Evolutionary conservation across 2,113 vertebrate genomes (phyloP).

Genomic region (Paradisaea rubra): DNA sequence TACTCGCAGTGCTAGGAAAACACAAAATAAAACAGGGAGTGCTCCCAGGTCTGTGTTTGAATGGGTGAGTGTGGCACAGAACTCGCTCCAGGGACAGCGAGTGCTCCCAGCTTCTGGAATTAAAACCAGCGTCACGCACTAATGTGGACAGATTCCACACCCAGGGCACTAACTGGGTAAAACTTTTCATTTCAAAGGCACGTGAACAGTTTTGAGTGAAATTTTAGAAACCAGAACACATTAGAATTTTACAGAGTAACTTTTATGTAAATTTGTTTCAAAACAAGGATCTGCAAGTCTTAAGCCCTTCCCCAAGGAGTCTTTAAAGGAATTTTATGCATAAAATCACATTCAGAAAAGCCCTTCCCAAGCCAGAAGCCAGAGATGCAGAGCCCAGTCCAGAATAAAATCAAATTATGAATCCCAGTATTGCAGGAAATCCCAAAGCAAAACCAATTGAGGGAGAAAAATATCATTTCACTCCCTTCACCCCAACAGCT

Average conservation of each 20-base stretch:
- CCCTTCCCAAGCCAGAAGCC: background rate
- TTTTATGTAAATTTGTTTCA: background rate
- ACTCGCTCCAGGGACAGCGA: background rate
- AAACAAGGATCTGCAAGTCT: background rate
- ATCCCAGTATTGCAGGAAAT: background rate
- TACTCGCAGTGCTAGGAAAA: accelerated
- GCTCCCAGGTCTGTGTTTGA: accelerated
- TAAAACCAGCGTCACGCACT: accelerated
- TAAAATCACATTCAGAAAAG: background rate
- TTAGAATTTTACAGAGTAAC: background rate
- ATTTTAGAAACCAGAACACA: background rate
- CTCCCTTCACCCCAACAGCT: accelerated
- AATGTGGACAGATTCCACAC: background rate
- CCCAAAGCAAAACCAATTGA: background rate
- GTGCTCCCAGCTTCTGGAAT: background rate
- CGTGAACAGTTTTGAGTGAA: background rate
- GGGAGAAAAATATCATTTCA: background rate
- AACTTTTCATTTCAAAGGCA: background rate
- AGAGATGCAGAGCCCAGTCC: background rate
- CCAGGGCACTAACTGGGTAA: background rate
- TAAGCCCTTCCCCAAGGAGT: background rate
- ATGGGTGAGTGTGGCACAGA: accelerated
- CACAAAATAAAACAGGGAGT: accelerated
- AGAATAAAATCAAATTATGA: background rate
- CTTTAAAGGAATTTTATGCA: background rate